Evolutionary conservation across 2,113 vertebrate genomes (phyloP), one percentile per base, ranked within the genome.

Genomic region (Heptranchias perlo): DNA sequence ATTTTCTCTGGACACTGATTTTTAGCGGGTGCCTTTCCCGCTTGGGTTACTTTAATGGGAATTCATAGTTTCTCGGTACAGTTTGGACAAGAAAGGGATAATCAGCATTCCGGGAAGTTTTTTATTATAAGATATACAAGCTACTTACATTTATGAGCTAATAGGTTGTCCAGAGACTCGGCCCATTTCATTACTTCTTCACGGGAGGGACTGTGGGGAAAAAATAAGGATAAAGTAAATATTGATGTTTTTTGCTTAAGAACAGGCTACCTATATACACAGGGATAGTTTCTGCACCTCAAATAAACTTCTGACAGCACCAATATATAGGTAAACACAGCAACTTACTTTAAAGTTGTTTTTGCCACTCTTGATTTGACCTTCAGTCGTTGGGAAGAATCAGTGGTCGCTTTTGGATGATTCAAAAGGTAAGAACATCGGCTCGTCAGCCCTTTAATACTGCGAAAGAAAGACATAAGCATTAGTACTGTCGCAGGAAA

Each of bases 101-200:
- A 16, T 62, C 87, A 91, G 47, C 47, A 1, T 8, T 35, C 11
- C 11, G 54, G 16, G 28, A 4, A 35, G 39, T 23, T 0, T 13
- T n/a, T 14, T 31, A 64, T 21, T 7, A 21, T 8, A 39, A 64
- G 61, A 23, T 5, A 61, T 35, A 31, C 4, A 93, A 95, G 47
- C 23, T 95, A 65, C 94, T 95, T 95, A 95, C 94, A 95, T 95
- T 95, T 95, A 69, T 95, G 94, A 69, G 64, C 44, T 65, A 95
- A 8, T 52, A 95, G 47, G 28, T 95, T 52, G 65, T 95, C 94
- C 94, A 95, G 64, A 14, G 94, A 95, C 35, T 95, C 94, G 73
- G 94, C 65, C 94, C 94, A 95, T 31, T 49, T 95, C 47, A 95
- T 13, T 69, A 69, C 94, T 69, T 95, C 94, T 49, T 95, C 94